Evolutionary conservation across 2,113 vertebrate genomes (phyloP).

Genomic region (Pachypanchax playfairii): DNA sequence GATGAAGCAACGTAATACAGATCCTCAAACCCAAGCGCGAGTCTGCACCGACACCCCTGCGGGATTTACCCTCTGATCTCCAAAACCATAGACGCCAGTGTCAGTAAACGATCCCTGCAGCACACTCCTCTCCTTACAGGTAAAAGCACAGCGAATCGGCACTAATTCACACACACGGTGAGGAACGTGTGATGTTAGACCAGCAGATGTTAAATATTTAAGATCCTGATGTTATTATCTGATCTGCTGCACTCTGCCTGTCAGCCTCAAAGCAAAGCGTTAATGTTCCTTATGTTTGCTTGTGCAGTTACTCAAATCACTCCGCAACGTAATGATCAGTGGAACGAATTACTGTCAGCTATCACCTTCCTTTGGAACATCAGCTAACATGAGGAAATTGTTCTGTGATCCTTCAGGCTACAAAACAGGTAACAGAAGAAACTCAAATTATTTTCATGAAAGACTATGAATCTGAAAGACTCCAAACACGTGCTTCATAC

Average conservation of each 20-base stretch:
- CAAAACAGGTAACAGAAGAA: conserved; percentile 17
- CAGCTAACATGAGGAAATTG: conserved; percentile 49
- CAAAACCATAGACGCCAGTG: conserved; percentile 68
- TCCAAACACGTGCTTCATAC: conserved; percentile 42
- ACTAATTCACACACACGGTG: conserved; percentile 34
- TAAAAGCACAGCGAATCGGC: conserved; percentile 46
- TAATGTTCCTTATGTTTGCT: conserved; percentile 72
- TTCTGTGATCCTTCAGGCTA: conserved; percentile 14
- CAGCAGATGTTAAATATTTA: conserved; percentile 19
- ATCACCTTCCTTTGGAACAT: conserved; percentile 80
- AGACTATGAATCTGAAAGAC: conserved; percentile 12
- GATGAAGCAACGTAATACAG: conserved; percentile 71
- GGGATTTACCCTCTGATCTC: conserved; percentile 75
- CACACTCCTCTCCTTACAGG: conserved; percentile 67
- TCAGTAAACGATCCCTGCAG: conserved; percentile 68
- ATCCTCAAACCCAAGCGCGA: conserved; percentile 66
- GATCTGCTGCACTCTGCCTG: conserved; percentile 8
- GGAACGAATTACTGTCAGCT: conserved; percentile 81
- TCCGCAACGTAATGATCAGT: conserved; percentile 79
- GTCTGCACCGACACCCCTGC: conserved; percentile 72
- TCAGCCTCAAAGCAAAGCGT: conserved; percentile 52
- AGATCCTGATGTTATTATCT: conserved; percentile 6
- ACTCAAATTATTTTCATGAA: too few species aligned
- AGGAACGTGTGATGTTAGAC: conserved; percentile 14
- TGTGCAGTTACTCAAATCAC: conserved; percentile 73